These are phyloP conservation scores for Trypoxylus dichotomus DNA, from an alignment of 1,140 invertebrate species.

Conservation along the genomic window DNA sequence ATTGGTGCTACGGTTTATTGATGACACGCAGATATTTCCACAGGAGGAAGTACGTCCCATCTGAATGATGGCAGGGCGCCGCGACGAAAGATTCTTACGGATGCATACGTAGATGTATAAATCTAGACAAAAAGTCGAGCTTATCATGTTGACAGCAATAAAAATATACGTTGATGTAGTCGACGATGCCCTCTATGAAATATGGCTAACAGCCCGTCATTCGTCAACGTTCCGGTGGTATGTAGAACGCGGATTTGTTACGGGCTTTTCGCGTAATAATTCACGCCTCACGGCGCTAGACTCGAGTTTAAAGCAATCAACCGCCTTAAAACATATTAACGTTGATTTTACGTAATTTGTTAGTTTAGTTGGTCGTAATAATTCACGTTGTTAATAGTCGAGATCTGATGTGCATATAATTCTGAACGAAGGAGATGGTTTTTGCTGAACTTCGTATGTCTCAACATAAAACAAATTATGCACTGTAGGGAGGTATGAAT, in stretches of 20 bases:
- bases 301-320: no score
- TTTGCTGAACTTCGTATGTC: no score
- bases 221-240: background rate
- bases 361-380: no score
- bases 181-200: background rate
- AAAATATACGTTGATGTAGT: background rate
- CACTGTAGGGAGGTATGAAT: no score
- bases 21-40: background rate
- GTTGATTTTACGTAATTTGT: no score
- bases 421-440: no score
- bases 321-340: no score
- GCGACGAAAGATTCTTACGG: background rate
- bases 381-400: no score
- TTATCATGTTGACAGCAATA: constrained; percentile 21
- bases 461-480: no score
- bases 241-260: background rate
- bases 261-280: no score
- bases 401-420: no score
- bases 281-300: no score
- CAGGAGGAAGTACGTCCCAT: background rate
- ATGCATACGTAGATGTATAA: background rate
- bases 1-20: background rate
- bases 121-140: constrained; percentile 16
- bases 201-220: background rate
- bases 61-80: background rate